Conservation (phyloP, 1,140 invertebrate species). For the Drosophila nasuta region DNA sequence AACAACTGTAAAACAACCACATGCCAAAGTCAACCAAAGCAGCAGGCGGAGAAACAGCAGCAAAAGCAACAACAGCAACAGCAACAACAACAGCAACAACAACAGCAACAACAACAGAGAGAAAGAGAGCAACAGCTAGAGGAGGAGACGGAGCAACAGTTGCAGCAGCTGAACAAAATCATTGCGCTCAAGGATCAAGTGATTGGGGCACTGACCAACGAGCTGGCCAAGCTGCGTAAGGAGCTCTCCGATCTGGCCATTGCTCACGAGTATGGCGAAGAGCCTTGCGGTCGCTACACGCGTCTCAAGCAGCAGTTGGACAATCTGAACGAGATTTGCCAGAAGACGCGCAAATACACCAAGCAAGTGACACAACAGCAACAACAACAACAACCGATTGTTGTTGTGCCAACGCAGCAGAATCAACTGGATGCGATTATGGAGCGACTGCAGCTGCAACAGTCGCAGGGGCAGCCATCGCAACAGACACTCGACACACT, state of each 20-base stretch:
- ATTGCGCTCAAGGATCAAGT: conserved; percentile 81
- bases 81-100: background rate
- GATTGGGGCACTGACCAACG: conserved; percentile 77
- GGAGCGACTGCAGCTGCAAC: conserved; percentile 56
- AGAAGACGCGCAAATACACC: conserved; percentile 69
- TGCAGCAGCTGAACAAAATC: conserved; percentile 76
- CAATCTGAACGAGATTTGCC: conserved; percentile 81
- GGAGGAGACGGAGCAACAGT: conserved; percentile 38
- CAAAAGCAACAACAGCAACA: conserved; percentile 13
- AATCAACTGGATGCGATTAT: conserved; percentile 58
- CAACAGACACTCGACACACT: conserved; percentile 72
- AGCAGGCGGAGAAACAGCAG: conserved; percentile 22
- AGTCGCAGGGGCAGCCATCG: conserved; percentile 45
- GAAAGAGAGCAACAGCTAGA: conserved; percentile 33
- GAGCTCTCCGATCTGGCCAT: conserved; percentile 82
- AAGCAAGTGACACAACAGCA: background rate
- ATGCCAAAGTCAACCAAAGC: conserved; percentile 54
- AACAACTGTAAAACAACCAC: conserved; percentile 46
- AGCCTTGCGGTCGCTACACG: conserved; percentile 79
- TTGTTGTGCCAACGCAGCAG: background rate
- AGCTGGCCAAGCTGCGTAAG: conserved; percentile 80
- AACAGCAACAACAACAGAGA: background rate
- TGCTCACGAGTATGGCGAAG: conserved; percentile 81
- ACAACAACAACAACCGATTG: background rate
- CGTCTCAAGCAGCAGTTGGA: conserved; percentile 81